Evolutionary conservation across 2,797 vertebrate species (phyloP), one percentile per base, ranked within the genome.

Genomic region (Pangasius sanitwongsei): DNA sequence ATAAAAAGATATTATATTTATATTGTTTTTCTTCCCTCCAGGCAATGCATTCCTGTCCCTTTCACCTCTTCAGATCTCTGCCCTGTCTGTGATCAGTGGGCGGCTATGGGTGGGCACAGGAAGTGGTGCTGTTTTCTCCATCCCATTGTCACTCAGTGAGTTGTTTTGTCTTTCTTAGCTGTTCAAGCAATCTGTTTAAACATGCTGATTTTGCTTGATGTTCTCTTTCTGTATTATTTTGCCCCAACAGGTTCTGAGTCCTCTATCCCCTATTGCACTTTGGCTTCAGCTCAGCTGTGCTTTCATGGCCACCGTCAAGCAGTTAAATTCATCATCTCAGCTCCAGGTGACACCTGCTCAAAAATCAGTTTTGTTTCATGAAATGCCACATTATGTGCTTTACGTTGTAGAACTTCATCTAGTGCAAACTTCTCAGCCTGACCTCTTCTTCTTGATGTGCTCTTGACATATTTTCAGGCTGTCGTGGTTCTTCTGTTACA

Each of bases 231-330:
- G 4, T 25, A 48, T 48, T 86, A 12, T 70, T 78, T 65, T 86
- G 20, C 37, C 15, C 18, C 16, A 25, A 57, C 91, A 97, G 96
- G 94, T 86, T 97, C 96, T 1, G 95, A 96, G 85, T 95, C 91
- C 0, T 96, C 96, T 84, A 96, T 97, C 92, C 96, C 96, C 20
- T 97, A 96, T 87, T 96, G 95, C 90, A 94, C 93, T 50, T 92
- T 94, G 83, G 89, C 93, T 70, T 93, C 93, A 6, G 94, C 96
- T 87, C 96, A 97, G 93, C 93, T 97, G 63, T 97, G 95, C 89
- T 97, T 95, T 92, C 96, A 97, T 91, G 96, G 96, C 83, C 96
- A 97, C 87, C 94, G 96, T 88, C 96, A 97, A 91, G 94, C 95
- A 34, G 96, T 97, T 89, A 94, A 95, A 92, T 97, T 96, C 89